Percentiles rank a stretch among this genome's conserved stretches.
These are phyloP conservation scores for Anolis sagrei DNA, from an alignment of 2,113 vertebrate genomes.

Conservation along the genomic window DNA sequence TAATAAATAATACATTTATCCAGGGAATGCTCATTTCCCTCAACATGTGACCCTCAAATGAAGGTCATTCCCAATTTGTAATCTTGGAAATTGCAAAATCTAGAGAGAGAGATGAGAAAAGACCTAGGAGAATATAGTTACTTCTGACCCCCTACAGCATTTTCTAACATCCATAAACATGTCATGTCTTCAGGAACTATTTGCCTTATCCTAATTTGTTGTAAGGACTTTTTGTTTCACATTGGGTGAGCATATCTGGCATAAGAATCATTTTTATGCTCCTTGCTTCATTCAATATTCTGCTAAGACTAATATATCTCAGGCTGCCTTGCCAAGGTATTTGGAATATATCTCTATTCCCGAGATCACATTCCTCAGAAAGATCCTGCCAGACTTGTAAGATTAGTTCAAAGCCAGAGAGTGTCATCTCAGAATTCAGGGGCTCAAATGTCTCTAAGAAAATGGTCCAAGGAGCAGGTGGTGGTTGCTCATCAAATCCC, in stretches of 20 bases:
- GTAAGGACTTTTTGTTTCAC: neutral
- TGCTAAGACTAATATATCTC: slow-evolving; percentile 33
- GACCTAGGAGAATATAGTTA: neutral
- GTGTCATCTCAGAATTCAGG: slow-evolving; percentile 54
- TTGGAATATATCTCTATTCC: slow-evolving; percentile 37
- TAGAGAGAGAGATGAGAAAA: neutral
- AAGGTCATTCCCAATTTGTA: no score
- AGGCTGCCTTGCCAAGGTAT: slow-evolving; percentile 5
- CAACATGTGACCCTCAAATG: no score
- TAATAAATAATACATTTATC: no score
- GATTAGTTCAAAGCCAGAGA: slow-evolving; percentile 52
- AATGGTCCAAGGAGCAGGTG: slow-evolving; percentile 65
- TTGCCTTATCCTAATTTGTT: neutral
- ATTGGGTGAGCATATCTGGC: slow-evolving; percentile 7
- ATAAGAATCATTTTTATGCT: accelerated
- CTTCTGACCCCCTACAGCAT: neutral
- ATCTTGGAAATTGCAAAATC: no score
- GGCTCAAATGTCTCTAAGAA: slow-evolving; percentile 56
- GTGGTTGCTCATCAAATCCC: slow-evolving; percentile 64
- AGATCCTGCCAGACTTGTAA: slow-evolving; percentile 46
- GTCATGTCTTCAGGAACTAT: neutral
- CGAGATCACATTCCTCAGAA: slow-evolving; percentile 57
- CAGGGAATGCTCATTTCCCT: no score
- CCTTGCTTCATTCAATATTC: slow-evolving; percentile 13
- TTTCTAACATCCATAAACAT: neutral